A percentile compares a stretch with the other conserved stretches of the same genome.
These are phyloP conservation scores for Micromussa lordhowensis DNA, from an alignment of 92 coral and sea anemone genomes.

Conservation along the genomic window DNA sequence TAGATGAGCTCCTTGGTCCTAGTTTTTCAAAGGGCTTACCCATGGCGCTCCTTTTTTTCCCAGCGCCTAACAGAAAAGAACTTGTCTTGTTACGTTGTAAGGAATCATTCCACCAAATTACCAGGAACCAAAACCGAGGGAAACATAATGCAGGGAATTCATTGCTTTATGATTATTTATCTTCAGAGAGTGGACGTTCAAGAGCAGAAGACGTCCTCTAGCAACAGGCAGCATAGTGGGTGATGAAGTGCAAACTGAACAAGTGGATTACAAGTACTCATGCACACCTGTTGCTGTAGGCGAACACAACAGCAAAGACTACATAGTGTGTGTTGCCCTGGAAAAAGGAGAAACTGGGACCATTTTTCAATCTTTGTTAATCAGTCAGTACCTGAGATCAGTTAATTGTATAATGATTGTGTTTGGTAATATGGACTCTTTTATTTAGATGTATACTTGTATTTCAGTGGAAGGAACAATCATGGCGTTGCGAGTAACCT, in stretches of 20 bases:
- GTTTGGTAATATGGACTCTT: neutral
- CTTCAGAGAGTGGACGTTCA: constrained; percentile 8
- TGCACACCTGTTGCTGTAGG: constrained; percentile 39
- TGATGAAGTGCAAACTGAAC: constrained; percentile 42
- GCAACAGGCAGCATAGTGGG: constrained; percentile 39
- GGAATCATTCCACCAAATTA: neutral
- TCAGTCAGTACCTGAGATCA: neutral
- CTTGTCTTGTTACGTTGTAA: too few relatives aligned
- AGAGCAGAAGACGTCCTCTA: constrained; percentile 5
- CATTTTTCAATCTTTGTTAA: neutral
- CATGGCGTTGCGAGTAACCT: too few relatives aligned
- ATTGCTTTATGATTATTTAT: neutral
- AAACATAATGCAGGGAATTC: neutral
- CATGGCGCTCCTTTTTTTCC: too few relatives aligned
- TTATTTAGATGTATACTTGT: neutral
- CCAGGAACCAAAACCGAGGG: too few relatives aligned
- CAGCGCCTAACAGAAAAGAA: too few relatives aligned
- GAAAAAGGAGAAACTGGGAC: constrained; percentile 31
- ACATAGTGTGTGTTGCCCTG: constrained; percentile 62
- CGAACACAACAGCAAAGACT: constrained; percentile 7
- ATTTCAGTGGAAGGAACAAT: too few relatives aligned
- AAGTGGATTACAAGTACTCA: constrained; percentile 44
- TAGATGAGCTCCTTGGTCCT: too few relatives aligned
- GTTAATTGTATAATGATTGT: neutral
- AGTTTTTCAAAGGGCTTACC: too few relatives aligned